These are phyloP conservation scores for Cephus sareptanus DNA, from an alignment of 2,888 invertebrate species.

Conservation along the genomic window DNA sequence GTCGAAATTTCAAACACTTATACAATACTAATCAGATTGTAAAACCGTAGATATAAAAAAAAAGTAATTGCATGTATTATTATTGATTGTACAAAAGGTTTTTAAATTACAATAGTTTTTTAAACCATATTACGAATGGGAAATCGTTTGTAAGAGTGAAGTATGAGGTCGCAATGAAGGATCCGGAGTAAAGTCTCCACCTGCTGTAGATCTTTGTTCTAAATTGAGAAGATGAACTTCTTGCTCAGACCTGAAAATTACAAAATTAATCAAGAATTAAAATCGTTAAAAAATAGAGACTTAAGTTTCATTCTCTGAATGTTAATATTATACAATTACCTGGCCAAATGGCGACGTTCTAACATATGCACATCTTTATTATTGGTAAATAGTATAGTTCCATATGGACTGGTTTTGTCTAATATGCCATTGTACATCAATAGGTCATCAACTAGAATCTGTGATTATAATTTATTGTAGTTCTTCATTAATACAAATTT, in stretches of 20 bases:
- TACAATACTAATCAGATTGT: no score
- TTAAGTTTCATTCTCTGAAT: neutral
- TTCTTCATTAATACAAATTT: conserved; percentile 8
- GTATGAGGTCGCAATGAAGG: conserved; percentile 68
- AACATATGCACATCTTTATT: conserved; percentile 50
- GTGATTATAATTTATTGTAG: conserved; percentile 32
- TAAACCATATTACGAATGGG: neutral
- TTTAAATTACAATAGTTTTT: neutral
- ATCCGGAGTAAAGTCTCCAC: conserved; percentile 66
- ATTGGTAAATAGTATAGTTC: conserved; percentile 59
- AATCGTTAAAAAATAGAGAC: neutral
- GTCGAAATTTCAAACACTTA: no score
- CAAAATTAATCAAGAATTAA: neutral
- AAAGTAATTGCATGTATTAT: no score
- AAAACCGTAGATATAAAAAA: no score
- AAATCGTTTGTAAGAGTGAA: conserved; percentile 36
- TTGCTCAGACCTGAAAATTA: conserved; percentile 32
- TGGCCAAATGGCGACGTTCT: neutral
- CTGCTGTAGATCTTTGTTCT: conserved; percentile 38
- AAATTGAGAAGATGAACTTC: conserved; percentile 39
- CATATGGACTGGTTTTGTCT: conserved; percentile 51
- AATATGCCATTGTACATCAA: conserved; percentile 81
- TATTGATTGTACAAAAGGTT: no score
- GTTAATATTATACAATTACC: neutral
- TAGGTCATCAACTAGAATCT: conserved; percentile 85